phyloP scores from a whole-genome alignment of 2,113 vertebrate species.

The Ancistrus triradiatus region DNA sequence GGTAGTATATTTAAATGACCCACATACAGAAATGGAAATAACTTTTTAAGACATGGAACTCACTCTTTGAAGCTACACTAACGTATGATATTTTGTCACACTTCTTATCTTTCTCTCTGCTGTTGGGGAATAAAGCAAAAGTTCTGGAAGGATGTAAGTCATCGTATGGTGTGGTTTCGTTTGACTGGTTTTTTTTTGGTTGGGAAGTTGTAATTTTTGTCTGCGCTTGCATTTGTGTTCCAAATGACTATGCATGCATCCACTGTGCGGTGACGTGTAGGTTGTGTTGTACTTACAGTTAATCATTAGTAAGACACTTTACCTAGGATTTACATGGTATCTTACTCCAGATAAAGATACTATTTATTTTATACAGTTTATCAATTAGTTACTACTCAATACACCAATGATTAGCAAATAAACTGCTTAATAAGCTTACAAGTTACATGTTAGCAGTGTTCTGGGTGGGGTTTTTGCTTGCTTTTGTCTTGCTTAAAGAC shows the following conservation, averaged over 20 bases:
- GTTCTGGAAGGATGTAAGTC: constrained; percentile 97
- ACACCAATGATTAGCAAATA: too few species aligned
- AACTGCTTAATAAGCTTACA: neutral
- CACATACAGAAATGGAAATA: neutral
- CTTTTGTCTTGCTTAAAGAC: constrained; percentile 11
- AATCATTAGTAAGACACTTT: too few species aligned
- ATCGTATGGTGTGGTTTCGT: constrained; percentile 40
- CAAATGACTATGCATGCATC: constrained; percentile 59
- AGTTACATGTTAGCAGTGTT: constrained; percentile 19
- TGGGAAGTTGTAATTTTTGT: constrained; percentile 30
- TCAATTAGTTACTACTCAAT: too few species aligned
- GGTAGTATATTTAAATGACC: neutral
- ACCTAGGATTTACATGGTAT: too few species aligned
- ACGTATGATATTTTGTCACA: constrained; percentile 79
- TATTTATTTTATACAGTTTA: too few species aligned
- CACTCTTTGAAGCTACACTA: constrained; percentile 57
- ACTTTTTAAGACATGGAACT: neutral
- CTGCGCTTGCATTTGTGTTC: constrained; percentile 43
- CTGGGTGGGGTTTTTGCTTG: neutral
- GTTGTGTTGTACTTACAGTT: constrained; percentile 33
- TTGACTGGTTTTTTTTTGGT: constrained; percentile 23
- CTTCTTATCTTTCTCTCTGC: constrained; percentile 74
- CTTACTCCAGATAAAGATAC: too few species aligned
- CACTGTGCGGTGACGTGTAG: constrained; percentile 42
- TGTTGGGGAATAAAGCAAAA: constrained; percentile 83